Base-by-base conservation (phyloP, 1,140 invertebrate genomes). In the Battus philenor region DNA sequence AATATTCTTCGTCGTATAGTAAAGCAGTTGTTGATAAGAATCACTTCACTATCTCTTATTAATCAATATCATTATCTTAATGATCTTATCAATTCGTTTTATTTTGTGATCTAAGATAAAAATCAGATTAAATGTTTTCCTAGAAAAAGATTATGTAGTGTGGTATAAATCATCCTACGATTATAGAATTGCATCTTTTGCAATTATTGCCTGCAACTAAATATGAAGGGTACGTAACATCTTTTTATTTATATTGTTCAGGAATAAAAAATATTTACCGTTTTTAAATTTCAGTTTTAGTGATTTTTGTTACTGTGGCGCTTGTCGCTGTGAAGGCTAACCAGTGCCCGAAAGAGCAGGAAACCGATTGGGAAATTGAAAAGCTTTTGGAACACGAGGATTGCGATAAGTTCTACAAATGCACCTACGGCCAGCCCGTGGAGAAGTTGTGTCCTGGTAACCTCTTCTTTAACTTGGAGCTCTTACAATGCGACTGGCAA, bases 391-490 rank as follows among this genome's bases (percentile, higher is more conserved):
- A 75, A 0, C 82, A 91, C 50, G 75, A 85, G 1, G 82, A 89
- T 47, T 92, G 90, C 54, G 59, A 69, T 1, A 87, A 73, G 33
- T 92, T 89, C 58, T 91, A 89, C 59, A 78, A 86, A 10, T 92
- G 91, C 50, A 68, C 82, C 0, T 73, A 64, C 6, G 87, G 86
- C 0, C 41, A 58, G 7, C 74, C 87, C 0, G 68, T 87, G n/a
- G 58, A 80, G 6, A 79, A 82, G 57, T 4, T 38, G 3, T 91
- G 91, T 51, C 86, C 87, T 1, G 34, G 50, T 2, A 83, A 76
- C 0, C 64, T 91, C 0, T 83, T 87, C 36, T 91, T 90, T 68
- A 90, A 91, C 55, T 54, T 84, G 2, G 20, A 57, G 1, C 50
- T 74, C 1, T 68, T 79, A 50, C 73, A 86, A 2, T 91, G 90